These are phyloP conservation scores for Bathynomus jamesi DNA, from an alignment of 1,140 invertebrate genomes.

Conservation along the genomic window DNA sequence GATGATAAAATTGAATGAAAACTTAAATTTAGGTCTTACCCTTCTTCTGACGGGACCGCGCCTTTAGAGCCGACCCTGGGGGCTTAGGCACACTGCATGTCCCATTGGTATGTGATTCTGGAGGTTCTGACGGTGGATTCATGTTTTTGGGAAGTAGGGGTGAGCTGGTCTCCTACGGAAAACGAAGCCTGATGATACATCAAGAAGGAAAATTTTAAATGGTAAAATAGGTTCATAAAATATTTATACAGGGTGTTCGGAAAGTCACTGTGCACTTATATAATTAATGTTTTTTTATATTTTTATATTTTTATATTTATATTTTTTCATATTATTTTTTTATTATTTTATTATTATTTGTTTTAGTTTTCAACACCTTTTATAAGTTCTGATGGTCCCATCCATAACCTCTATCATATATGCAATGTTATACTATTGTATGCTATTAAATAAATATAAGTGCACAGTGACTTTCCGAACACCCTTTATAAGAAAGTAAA, in stretches of 20 bases:
- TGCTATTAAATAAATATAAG: too few relatives aligned
- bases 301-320: neutral
- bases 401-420: too few relatives aligned
- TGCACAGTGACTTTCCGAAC: too few relatives aligned
- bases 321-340: too few relatives aligned
- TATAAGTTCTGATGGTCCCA: too few relatives aligned
- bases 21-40: neutral
- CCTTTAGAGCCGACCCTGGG: slow-evolving; percentile 20
- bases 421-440: too few relatives aligned
- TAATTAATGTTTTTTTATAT: neutral
- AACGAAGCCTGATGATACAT: neutral
- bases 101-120: slow-evolving; percentile 27
- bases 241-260: too few relatives aligned
- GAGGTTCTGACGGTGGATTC: slow-evolving; percentile 29
- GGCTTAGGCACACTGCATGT: slow-evolving; percentile 14
- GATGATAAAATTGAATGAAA: neutral
- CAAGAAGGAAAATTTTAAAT: neutral
- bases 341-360: too few relatives aligned
- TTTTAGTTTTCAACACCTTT: too few relatives aligned
- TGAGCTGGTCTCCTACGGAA: neutral
- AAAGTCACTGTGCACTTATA: too few relatives aligned
- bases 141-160: slow-evolving; percentile 6
- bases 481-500: too few relatives aligned
- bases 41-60: slow-evolving; percentile 25
- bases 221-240: neutral